Evolutionary conservation across 2,888 invertebrate species (phyloP), one percentile per base, ranked within the genome.

Genomic region (Drosophila birchii): DNA sequence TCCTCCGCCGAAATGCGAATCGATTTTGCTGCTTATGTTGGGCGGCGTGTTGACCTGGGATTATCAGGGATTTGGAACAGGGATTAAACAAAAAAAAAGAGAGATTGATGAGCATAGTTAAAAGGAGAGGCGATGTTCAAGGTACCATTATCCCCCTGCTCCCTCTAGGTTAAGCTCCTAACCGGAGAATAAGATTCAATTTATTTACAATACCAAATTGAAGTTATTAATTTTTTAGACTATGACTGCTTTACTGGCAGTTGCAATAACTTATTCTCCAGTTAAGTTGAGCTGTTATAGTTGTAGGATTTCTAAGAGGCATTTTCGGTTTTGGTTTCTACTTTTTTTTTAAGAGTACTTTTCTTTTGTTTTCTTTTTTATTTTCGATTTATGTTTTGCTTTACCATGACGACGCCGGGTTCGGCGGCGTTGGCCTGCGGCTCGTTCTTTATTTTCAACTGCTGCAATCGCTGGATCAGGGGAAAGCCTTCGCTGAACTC

Each of bases 361-460:
- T 26, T 26, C 26, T 26, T 26, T 51, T n/a, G 14, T 20, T 26
- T 26, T 26, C 5, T 26, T 26, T 26, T 8, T 29, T 29, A 29
- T 53, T 14, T 54, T 54, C 23, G 53, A 38, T 26, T 38, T 11
- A 23, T 23, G 32, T 45, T 29, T 66, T 57, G 77, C 66, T 79
- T 91, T 91, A 92, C 91, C 90, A 86, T 83, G 78, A 79, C 78
- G 66, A 72, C 78, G 77, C 86, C 75, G 64, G 90, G 53, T 43
- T 84, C 89, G 70, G 53, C 72, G 59, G 90, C 91, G 78, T 93
- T 93, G 63, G 93, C 92, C 54, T 94, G 94, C 74, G 93, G 93
- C 79, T 96, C 96, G 91, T 95, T 95, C 92, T 96, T 96, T 36
- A 95, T 95, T 93, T 96, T 96, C 53, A 96, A 93, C 75, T 96